A percentile compares a stretch with the other conserved stretches of the same genome.
phyloP scores from a whole-genome alignment of 2,888 invertebrate genomes.

The Thymelicus sylvestris region DNA sequence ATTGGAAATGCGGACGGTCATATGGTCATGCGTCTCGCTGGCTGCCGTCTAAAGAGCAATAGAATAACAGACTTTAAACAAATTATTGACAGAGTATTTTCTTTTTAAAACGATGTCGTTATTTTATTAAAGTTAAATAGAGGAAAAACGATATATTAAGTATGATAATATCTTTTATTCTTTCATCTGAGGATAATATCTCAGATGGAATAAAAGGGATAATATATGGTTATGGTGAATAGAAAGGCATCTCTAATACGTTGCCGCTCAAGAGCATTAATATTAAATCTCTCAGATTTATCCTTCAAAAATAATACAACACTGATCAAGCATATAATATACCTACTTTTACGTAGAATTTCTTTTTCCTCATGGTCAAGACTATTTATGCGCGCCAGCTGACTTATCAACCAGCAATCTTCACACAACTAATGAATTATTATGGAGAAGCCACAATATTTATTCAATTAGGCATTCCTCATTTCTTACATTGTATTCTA shows the following conservation, averaged over 20 bases:
- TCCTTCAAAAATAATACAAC: no score
- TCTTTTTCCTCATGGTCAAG: conserved; percentile 24
- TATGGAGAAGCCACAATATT: conserved; percentile 30
- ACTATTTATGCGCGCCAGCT: conserved; percentile 33
- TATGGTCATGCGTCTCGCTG: conserved; percentile 8
- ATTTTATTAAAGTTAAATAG: not conserved
- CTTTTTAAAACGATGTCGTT: not conserved
- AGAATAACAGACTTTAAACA: not conserved
- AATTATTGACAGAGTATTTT: not conserved
- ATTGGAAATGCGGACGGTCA: conserved; percentile 9
- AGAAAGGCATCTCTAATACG: no score
- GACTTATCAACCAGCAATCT: conserved; percentile 37
- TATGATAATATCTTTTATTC: no score
- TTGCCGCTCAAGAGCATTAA: no score
- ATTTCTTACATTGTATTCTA: conserved; percentile 37
- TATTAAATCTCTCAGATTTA: no score
- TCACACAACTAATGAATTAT: conserved; percentile 36
- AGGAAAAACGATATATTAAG: no score
- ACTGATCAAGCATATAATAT: conserved; percentile 17
- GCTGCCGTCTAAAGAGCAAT: not conserved
- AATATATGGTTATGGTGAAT: no score
- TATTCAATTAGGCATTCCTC: conserved; percentile 39
- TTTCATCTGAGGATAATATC: no score
- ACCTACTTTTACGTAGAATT: conserved; percentile 19
- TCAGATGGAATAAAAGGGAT: no score